Conservation (phyloP, 2,888 invertebrate genomes). For the Drosophila nigricruria region DNA sequence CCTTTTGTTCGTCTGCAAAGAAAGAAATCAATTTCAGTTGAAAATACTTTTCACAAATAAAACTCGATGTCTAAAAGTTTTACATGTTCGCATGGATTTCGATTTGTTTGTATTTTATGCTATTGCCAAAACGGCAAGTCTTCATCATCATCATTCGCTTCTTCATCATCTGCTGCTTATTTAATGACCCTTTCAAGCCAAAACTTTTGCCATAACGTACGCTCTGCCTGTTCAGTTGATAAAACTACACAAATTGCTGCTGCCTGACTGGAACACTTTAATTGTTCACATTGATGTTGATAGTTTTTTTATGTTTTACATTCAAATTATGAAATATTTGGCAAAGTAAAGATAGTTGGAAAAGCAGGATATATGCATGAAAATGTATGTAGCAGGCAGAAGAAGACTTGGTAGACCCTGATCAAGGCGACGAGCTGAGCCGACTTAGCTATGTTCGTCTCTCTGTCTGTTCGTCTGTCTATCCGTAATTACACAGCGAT, state of each 20-base stretch:
- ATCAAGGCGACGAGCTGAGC: too few relatives aligned
- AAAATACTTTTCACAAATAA: conserved; percentile 50
- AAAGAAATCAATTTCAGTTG: conserved; percentile 55
- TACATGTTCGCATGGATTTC: conserved; percentile 18
- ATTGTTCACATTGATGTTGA: neutral
- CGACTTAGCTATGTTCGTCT: too few relatives aligned
- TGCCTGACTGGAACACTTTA: neutral
- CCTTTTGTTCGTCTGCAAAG: conserved; percentile 22
- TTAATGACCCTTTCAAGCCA: conserved; percentile 53
- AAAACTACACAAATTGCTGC: conserved; percentile 16
- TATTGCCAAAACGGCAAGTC: neutral
- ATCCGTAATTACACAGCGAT: too few relatives aligned
- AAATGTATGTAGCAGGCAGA: neutral
- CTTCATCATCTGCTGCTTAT: conserved; percentile 25
- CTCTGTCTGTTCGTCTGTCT: too few relatives aligned
- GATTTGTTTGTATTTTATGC: conserved; percentile 7
- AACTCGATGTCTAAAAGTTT: conserved; percentile 44
- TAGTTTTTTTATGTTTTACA: neutral
- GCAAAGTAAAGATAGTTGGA: neutral
- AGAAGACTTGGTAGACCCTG: too few relatives aligned
- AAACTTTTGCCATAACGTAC: conserved; percentile 47
- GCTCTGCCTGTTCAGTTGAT: conserved; percentile 15
- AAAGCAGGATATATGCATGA: too few relatives aligned
- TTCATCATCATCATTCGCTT: neutral
- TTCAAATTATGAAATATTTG: neutral